phyloP scores from a whole-genome alignment of 2,888 invertebrate species.

The Hirtodrosophila histrioides region DNA sequence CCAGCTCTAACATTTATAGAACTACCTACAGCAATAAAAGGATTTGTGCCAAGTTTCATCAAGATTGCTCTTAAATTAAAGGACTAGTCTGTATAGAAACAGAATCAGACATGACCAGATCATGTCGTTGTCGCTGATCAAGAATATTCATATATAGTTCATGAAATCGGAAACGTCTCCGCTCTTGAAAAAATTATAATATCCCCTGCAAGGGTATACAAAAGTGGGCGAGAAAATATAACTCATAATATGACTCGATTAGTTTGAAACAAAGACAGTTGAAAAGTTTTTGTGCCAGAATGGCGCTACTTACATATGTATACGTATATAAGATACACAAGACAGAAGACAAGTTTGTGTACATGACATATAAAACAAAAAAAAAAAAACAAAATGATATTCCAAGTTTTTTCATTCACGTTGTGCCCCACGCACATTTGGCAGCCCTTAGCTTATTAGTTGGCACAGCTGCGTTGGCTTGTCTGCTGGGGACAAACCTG shows the following conservation, averaged over 20 bases:
- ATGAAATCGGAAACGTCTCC: too few relatives aligned
- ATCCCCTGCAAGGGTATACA: too few relatives aligned
- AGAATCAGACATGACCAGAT: too few relatives aligned
- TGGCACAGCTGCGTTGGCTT: slow-evolving; percentile 54
- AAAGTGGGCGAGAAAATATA: background rate
- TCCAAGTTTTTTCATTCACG: slow-evolving; percentile 45
- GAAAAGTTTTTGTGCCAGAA: slow-evolving; percentile 37
- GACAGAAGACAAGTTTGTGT: slow-evolving; percentile 21
- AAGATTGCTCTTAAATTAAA: too few relatives aligned
- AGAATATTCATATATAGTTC: too few relatives aligned
- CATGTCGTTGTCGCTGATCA: too few relatives aligned
- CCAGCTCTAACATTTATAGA: too few relatives aligned
- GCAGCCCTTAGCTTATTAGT: slow-evolving; percentile 46
- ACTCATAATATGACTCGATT: slow-evolving; percentile 26
- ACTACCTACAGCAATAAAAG: too few relatives aligned
- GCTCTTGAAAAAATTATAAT: too few relatives aligned
- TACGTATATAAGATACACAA: slow-evolving; percentile 4
- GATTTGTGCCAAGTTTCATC: too few relatives aligned
- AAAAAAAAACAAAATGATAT: slow-evolving; percentile 42
- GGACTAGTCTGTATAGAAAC: too few relatives aligned
- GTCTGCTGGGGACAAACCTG: slow-evolving; percentile 13
- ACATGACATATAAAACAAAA: slow-evolving; percentile 31
- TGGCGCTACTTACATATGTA: slow-evolving; percentile 29
- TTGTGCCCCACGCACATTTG: slow-evolving; percentile 41
- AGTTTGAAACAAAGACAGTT: slow-evolving; percentile 3